Evolutionary conservation across 2,113 vertebrate genomes (phyloP).

Genomic region (Dipodomys spectabilis): DNA sequence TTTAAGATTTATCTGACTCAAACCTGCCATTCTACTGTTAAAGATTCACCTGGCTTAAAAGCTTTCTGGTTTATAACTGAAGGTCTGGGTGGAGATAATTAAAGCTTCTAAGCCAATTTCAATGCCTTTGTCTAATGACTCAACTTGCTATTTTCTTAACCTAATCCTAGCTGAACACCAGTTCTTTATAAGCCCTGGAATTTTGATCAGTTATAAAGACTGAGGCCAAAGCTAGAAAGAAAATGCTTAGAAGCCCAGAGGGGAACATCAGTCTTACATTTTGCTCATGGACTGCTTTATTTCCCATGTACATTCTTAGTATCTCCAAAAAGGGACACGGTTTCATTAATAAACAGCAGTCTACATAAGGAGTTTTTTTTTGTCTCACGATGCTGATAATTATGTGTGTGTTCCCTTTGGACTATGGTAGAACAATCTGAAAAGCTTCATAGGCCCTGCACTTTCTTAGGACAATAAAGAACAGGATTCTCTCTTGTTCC

Average conservation of each 20-base stretch:
- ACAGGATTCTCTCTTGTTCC: not conserved
- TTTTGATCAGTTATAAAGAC: not conserved
- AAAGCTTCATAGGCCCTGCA: not conserved
- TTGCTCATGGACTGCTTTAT: not conserved
- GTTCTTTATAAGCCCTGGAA: not conserved
- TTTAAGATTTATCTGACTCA: not conserved
- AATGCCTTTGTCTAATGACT: not conserved
- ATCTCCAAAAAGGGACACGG: not conserved
- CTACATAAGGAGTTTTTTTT: not conserved
- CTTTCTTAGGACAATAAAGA: not conserved
- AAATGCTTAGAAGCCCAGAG: not conserved
- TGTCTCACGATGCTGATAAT: not conserved
- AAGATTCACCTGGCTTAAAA: slow-evolving; percentile 27
- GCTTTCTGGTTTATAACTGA: slow-evolving; percentile 3
- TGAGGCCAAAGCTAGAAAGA: not conserved
- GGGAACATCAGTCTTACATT: not conserved
- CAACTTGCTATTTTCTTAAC: not conserved
- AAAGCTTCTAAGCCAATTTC: slow-evolving; percentile 20
- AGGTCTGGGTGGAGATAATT: slow-evolving; percentile 36
- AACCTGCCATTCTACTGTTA: not conserved
- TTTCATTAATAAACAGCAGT: not conserved
- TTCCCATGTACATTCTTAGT: not conserved
- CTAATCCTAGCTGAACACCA: slow-evolving; percentile 11
- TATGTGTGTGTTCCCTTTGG: not conserved
- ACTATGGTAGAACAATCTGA: not conserved